These are phyloP conservation scores for Eucera pruinosa DNA, from an alignment of 2,888 invertebrate genomes.

Conservation along the genomic window DNA sequence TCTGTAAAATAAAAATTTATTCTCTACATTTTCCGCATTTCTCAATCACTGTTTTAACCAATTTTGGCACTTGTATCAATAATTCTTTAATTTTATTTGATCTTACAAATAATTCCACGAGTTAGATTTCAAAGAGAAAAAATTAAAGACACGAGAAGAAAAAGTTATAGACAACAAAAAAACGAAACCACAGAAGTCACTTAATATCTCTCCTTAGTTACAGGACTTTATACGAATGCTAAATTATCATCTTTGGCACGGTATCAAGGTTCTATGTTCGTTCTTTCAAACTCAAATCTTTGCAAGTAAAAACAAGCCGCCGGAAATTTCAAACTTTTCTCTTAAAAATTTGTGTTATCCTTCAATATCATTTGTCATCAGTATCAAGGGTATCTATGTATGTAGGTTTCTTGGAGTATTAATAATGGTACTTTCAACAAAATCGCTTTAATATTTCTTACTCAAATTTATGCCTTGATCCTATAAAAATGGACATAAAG, in stretches of 20 bases:
- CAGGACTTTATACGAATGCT: constrained; percentile 6
- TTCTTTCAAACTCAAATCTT: constrained; percentile 1
- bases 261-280: constrained; percentile 4
- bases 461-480: neutral
- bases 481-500: neutral
- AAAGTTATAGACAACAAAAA: neutral
- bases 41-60: too few species aligned
- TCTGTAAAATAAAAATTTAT: too few species aligned
- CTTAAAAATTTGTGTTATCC: neutral
- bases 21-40: too few species aligned
- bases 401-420: neutral
- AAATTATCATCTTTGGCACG: constrained; percentile 20
- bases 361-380: neutral
- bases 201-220: constrained; percentile 5
- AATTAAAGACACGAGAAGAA: neutral
- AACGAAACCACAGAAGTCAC: neutral
- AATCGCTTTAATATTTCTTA: neutral
- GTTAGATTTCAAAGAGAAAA: neutral
- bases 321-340: neutral
- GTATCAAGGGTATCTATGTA: too few species aligned
- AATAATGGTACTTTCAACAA: neutral
- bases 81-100: too few species aligned
- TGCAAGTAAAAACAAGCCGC: neutral
- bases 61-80: too few species aligned
- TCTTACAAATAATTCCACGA: too few species aligned